Evolutionary conservation across 2,797 vertebrate genomes (phyloP).

Genomic region (Gymnothorax reevesii): DNA sequence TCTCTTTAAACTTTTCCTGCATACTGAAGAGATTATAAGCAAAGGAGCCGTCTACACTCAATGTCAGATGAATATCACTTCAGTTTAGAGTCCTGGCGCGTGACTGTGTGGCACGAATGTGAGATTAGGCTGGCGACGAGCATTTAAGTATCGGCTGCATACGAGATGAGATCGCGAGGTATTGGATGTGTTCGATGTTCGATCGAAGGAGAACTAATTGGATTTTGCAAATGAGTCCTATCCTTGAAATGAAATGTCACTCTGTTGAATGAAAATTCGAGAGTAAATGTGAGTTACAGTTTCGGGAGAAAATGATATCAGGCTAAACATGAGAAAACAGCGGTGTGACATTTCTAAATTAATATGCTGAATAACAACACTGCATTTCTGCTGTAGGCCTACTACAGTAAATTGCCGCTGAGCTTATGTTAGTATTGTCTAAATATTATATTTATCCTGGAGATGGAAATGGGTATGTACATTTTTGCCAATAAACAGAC

Average conservation of each 20-base stretch:
- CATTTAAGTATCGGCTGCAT: neutral
- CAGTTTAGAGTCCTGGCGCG: neutral
- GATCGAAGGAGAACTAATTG: neutral
- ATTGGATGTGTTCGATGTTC: neutral
- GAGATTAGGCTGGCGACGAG: neutral
- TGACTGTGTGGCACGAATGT: neutral
- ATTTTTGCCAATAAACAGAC: neutral
- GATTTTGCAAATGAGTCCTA: neutral
- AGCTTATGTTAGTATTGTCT: neutral
- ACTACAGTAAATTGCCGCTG: neutral
- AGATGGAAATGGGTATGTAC: neutral
- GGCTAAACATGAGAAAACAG: neutral
- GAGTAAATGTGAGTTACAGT: neutral
- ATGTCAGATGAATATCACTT: neutral
- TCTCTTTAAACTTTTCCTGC: neutral
- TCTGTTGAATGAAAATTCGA: neutral
- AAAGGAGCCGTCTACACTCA: neutral
- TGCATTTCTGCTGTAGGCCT: neutral
- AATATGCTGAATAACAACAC: neutral
- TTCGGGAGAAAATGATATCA: neutral
- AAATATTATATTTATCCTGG: neutral
- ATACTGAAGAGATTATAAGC: neutral
- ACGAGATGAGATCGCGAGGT: neutral
- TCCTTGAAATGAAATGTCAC: neutral
- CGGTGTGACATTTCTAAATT: neutral